Conservation (phyloP, 1,140 invertebrate genomes). For the Teleopsis dalmanni region DNA sequence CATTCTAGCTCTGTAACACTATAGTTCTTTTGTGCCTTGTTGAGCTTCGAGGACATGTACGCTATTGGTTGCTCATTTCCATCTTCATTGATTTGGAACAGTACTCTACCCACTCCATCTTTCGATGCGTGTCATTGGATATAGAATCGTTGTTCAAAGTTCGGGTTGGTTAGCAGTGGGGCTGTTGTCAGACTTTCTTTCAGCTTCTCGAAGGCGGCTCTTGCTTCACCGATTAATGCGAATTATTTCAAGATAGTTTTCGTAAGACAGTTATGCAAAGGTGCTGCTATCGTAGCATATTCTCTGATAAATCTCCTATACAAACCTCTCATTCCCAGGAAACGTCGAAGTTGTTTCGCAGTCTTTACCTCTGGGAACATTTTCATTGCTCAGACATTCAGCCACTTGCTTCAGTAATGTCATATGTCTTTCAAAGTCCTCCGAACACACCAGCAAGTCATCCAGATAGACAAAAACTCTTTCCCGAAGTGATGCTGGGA, state of each 20-base stretch:
- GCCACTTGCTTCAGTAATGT: conserved; percentile 18
- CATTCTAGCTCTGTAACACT: conserved; percentile 10
- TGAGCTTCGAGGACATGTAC: conserved; percentile 35
- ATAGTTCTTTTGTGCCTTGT: conserved; percentile 13
- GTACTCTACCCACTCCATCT: conserved; percentile 30
- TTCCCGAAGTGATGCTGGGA: conserved; percentile 1
- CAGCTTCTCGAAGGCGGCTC: conserved; percentile 26
- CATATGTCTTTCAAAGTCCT: conserved; percentile 38
- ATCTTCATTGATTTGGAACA: conserved; percentile 27
- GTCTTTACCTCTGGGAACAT: conserved; percentile 10
- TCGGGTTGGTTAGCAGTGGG: conserved; percentile 31
- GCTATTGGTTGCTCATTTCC: conserved; percentile 22
- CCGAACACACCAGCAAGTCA: conserved; percentile 33
- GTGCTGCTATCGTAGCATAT: conserved; percentile 23
- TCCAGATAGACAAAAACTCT: conserved; percentile 20
- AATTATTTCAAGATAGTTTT: too few species aligned
- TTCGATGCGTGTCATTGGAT: conserved; percentile 39
- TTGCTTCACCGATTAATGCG: conserved; percentile 23
- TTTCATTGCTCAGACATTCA: conserved; percentile 10
- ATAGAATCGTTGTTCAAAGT: conserved; percentile 30
- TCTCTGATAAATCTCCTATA: conserved; percentile 26
- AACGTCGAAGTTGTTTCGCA: conserved; percentile 39
- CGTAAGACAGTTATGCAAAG: too few species aligned
- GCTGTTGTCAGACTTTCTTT: conserved; percentile 25
- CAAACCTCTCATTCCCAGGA: conserved; percentile 44